Evolutionary conservation across 2,888 invertebrate genomes (phyloP), one percentile per base, ranked within the genome.

Genomic region (Aphodius granarius): DNA sequence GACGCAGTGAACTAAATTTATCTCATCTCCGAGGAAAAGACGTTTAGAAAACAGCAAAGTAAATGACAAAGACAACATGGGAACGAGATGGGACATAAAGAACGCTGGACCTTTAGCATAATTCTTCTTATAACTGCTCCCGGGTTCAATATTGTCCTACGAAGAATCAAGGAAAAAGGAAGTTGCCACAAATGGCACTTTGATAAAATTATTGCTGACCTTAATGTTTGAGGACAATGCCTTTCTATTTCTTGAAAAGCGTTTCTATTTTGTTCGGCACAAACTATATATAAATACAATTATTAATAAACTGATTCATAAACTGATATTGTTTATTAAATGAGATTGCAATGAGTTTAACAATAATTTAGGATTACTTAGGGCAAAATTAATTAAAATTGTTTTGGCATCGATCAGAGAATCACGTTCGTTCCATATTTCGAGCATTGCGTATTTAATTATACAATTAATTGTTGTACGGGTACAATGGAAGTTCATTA

Each of bases 151-250:
- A 68, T 68, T 68, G 68, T 68, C 68, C 21, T 21, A 16, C 20
- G 65, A 19, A 65, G 19, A n/a, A 21, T 21, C 20, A 20, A 20
- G 16, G 20, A 68, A 68, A 21, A 43, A 43, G 21, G 20, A 68
- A 22, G 68, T 43, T 43, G 68, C 68, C 68, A 21, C 68, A 68
- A 68, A 68, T 16, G 68, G 68, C 68, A 68, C 68, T 68, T 68
- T 21, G 22, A 21, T 20, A 21, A 22, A 68, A 68, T 68, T 68
- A 68, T 68, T 3, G 68, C 68, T n/a, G 21, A 21, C 22, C 68
- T 19, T 19, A 21, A 68, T 22, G 68, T 68, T 21, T 20, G 16
- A 21, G 15, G 68, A 68, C 19, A 68, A 68, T 68, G 13, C 19
- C 65, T 68, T 22, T 22, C 68, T 18, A 65, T 2, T 17, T 19